phyloP scores from a whole-genome alignment of 2,888 invertebrate species.

The Scrobipalpa costella region DNA sequence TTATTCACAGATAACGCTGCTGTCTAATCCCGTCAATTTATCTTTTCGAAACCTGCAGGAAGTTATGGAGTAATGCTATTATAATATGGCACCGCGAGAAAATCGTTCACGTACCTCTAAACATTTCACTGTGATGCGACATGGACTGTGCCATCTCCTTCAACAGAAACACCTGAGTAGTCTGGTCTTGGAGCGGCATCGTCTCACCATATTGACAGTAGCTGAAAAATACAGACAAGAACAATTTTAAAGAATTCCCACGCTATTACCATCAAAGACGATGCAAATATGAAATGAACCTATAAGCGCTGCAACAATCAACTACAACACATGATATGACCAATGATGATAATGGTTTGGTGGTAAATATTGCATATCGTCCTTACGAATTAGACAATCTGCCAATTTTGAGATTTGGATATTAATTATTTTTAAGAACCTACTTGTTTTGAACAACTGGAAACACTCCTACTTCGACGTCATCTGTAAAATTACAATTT shows the following conservation, averaged over 20 bases:
- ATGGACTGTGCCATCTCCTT: constrained; percentile 20
- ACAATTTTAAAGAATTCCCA: too few relatives aligned
- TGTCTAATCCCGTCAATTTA: too few relatives aligned
- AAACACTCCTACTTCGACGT: neutral
- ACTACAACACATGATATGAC: too few relatives aligned
- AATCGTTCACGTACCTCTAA: neutral
- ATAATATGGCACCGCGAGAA: too few relatives aligned
- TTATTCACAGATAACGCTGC: too few relatives aligned
- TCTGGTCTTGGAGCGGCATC: constrained; percentile 7
- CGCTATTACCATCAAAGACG: too few relatives aligned
- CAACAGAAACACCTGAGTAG: neutral
- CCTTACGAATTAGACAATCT: too few relatives aligned
- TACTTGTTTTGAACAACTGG: neutral
- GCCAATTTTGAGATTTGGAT: neutral
- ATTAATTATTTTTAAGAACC: neutral
- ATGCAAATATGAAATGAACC: too few relatives aligned
- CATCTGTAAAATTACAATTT: neutral
- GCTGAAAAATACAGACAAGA: constrained; percentile 23
- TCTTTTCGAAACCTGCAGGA: too few relatives aligned
- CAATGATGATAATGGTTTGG: too few relatives aligned
- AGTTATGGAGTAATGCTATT: neutral
- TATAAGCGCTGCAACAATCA: too few relatives aligned
- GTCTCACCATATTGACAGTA: constrained; percentile 30
- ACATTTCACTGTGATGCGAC: constrained; percentile 12
- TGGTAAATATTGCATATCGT: too few relatives aligned